Evolutionary conservation across 2,888 invertebrate genomes (phyloP).

Genomic region (Petrolisthes manimaculis): DNA sequence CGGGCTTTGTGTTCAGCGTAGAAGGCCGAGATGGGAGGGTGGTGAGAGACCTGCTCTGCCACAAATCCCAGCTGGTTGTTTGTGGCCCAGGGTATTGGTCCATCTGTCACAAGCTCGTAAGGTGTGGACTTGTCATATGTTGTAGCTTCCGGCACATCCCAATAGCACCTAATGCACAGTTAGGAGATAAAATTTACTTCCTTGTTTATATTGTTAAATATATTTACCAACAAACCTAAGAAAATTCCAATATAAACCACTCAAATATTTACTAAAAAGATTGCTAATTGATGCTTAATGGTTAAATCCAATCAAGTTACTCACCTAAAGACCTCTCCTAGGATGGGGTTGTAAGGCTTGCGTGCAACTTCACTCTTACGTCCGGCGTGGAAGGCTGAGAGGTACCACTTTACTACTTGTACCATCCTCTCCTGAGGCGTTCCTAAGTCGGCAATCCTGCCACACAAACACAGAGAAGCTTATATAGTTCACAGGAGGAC

Average conservation of each 20-base stretch:
- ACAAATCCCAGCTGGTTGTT: conserved; percentile 91
- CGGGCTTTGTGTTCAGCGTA: conserved; percentile 96
- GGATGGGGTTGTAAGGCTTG: conserved; percentile 98
- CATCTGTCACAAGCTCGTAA: conserved; percentile 75
- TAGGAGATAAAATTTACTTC: background rate
- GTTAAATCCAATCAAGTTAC: conserved; percentile 72
- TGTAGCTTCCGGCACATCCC: conserved; percentile 69
- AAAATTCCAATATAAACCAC: too few species aligned
- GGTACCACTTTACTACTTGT: conserved; percentile 95
- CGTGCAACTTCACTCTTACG: conserved; percentile 96
- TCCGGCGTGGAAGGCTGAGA: conserved; percentile 98
- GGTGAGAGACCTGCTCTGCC: conserved; percentile 83
- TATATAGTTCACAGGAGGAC: background rate
- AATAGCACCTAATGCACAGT: conserved; percentile 69
- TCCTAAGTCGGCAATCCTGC: conserved; percentile 88
- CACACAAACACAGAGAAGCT: conserved; percentile 66
- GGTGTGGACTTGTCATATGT: background rate
- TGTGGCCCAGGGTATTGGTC: conserved; percentile 92
- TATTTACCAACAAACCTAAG: conserved; percentile 86
- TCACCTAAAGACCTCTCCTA: conserved; percentile 95
- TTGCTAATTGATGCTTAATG: background rate
- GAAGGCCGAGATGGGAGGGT: conserved; percentile 89
- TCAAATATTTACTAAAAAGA: too few species aligned
- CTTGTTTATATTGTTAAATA: conserved; percentile 68
- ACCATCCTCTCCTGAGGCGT: conserved; percentile 91